Percentiles rank a stretch among this genome's conserved stretches.
phyloP scores from a whole-genome alignment of 2,113 vertebrate genomes.

The Ovis aries region ARS-UI_Ramb_v3.0 NC_056073.1:31802001-31802500 shows the following conservation, averaged over 20 bases:
- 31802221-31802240: conserved; percentile 26
- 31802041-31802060: too few species aligned
- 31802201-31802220: not conserved
- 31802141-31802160: not conserved
- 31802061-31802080: too few species aligned
- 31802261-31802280: conserved; percentile 38
- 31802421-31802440: not conserved
- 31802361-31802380: conserved; percentile 21
- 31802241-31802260: conserved; percentile 26
- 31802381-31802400: not conserved
- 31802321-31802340: conserved; percentile 60
- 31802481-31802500: not conserved
- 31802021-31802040: too few species aligned
- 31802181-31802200: not conserved
- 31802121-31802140: not conserved
- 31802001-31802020: too few species aligned
- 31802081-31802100: too few species aligned
- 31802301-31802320: conserved; percentile 78
- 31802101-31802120: not conserved
- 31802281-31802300: conserved; percentile 62
- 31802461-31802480: not conserved
- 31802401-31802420: not conserved
- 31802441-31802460: not conserved
- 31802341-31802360: conserved; percentile 62
- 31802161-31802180: not conserved